Conservation (phyloP, 2,888 invertebrate genomes). For the Antheraea assamensis region DNA sequence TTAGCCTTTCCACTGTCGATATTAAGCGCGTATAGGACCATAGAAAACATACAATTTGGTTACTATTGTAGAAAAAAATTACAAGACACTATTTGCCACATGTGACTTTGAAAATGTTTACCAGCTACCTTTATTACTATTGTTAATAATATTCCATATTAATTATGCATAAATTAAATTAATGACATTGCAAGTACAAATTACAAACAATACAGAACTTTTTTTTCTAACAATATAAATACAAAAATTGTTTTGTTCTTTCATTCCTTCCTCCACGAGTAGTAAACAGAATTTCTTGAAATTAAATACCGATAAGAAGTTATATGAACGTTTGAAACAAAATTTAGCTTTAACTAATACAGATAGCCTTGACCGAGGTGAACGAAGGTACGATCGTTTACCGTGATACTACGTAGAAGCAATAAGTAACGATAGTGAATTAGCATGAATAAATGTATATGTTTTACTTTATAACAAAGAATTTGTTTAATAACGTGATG, state of each 20-base stretch:
- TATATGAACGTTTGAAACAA: background rate
- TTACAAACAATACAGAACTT: too few relatives aligned
- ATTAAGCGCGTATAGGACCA: constrained; percentile 42
- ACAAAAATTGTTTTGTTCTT: background rate
- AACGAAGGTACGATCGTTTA: background rate
- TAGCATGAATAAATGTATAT: background rate
- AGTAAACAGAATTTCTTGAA: too few relatives aligned
- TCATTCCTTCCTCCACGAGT: background rate
- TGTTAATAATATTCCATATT: background rate
- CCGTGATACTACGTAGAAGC: background rate
- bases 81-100: background rate
- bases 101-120: background rate
- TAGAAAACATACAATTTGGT: background rate
- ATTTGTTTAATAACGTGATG: too few relatives aligned
- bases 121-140: background rate
- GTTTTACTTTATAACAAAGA: background rate
- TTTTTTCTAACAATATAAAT: background rate
- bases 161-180: too few relatives aligned
- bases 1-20: background rate
- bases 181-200: background rate
- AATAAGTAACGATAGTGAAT: background rate
- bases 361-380: background rate
- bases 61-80: background rate
- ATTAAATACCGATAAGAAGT: too few relatives aligned
- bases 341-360: background rate